These are phyloP conservation scores for Rhea pennata DNA, from an alignment of 2,113 vertebrate genomes.

Conservation along the genomic window DNA sequence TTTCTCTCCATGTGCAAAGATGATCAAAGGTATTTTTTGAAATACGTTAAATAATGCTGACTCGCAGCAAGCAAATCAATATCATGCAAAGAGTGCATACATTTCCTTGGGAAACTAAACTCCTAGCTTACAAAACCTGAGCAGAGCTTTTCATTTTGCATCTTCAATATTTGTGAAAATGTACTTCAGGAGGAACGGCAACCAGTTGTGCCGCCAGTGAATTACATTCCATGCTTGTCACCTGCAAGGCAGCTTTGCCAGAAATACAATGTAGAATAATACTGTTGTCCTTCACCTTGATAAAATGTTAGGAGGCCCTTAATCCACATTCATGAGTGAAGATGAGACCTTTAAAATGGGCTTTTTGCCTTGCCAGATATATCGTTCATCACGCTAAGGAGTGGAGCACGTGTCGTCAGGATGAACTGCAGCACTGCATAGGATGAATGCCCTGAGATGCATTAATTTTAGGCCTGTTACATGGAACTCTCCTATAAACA, in stretches of 20 bases:
- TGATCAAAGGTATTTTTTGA: background rate
- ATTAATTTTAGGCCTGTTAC: background rate
- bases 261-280: background rate
- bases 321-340: background rate
- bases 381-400: background rate
- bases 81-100: background rate
- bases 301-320: background rate
- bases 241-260: background rate
- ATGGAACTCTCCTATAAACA: background rate
- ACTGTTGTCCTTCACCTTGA: background rate
- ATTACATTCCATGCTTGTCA: background rate
- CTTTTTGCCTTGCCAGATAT: background rate
- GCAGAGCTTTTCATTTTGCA: background rate
- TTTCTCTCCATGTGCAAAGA: background rate
- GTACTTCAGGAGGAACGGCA: background rate
- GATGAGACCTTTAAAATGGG: background rate
- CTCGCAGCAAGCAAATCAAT: background rate
- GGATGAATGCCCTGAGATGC: background rate
- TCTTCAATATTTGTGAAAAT: background rate
- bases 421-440: background rate
- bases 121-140: background rate
- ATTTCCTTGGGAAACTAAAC: background rate
- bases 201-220: fast-evolving
- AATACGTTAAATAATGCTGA: background rate
- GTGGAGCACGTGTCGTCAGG: background rate